Conservation (phyloP, 1,140 invertebrate genomes). For the Solenopsis fugax region DNA sequence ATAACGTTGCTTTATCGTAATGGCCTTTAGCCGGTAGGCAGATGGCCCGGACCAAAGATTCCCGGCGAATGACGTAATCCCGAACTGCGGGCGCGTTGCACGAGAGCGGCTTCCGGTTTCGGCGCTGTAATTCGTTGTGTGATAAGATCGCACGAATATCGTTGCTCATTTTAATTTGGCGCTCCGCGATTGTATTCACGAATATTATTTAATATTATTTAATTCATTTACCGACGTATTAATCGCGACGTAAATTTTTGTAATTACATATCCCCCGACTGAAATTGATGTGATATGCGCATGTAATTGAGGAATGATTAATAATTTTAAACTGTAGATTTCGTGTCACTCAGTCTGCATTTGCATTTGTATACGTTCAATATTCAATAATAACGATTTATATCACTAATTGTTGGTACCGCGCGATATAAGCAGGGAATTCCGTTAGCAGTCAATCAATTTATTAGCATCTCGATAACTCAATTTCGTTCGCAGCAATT, state of each 20-base stretch:
- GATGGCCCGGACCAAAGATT: constrained; percentile 41
- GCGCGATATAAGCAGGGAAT: constrained; percentile 25
- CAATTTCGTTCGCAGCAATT: constrained; percentile 23
- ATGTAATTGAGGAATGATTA: constrained; percentile 52
- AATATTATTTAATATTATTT: constrained; percentile 41
- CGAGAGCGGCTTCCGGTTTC: neutral
- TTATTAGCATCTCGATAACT: constrained; percentile 49
- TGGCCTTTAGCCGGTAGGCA: constrained; percentile 60
- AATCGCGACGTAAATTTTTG: constrained; percentile 51
- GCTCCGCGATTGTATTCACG: constrained; percentile 13
- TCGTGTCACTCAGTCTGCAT: constrained; percentile 9
- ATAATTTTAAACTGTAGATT: constrained; percentile 47
- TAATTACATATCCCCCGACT: constrained; percentile 3
- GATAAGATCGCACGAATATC: constrained; percentile 26
- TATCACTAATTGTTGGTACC: constrained; percentile 37
- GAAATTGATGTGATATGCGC: constrained; percentile 46
- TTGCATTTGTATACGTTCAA: constrained; percentile 20
- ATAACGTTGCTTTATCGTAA: constrained; percentile 80
- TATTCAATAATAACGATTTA: constrained; percentile 52
- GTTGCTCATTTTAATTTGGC: constrained; percentile 9
- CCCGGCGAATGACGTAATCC: constrained; percentile 20
- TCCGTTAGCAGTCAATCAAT: constrained; percentile 42
- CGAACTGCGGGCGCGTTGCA: neutral
- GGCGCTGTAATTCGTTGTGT: neutral
- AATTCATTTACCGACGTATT: constrained; percentile 41